phyloP scores from a whole-genome alignment of 2,113 vertebrate genomes.

The Micromys minutus region DNA sequence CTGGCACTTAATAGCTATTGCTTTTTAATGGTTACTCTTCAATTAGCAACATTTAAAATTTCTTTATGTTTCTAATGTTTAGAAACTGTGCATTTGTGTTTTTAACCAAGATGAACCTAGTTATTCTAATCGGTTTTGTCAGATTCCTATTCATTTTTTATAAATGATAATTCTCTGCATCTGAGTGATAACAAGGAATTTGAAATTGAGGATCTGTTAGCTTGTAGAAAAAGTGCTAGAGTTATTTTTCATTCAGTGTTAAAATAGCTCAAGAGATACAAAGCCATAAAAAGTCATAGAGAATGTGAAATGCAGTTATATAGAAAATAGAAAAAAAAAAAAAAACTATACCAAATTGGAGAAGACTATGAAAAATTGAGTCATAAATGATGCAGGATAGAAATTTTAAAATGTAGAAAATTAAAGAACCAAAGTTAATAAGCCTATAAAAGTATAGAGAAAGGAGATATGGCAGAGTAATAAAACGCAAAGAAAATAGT shows the following conservation, averaged over 20 bases:
- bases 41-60: constrained; percentile 45
- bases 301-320: constrained; percentile 55
- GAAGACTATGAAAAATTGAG: not conserved
- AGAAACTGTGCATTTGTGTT: not conserved
- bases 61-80: not conserved
- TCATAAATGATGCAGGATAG: constrained; percentile 41
- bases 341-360: constrained; percentile 32
- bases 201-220: constrained; percentile 40
- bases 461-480: constrained; percentile 57
- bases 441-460: constrained; percentile 62
- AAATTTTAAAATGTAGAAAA: constrained; percentile 65
- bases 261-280: constrained; percentile 11
- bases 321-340: constrained; percentile 75
- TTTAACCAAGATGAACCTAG: constrained; percentile 12
- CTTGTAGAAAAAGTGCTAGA: constrained; percentile 43
- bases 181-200: constrained; percentile 33
- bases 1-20: constrained; percentile 10
- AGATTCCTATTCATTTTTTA: constrained; percentile 57
- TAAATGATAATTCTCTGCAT: not conserved
- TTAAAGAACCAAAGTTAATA: constrained; percentile 42
- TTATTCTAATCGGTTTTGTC: constrained; percentile 51
- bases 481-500: constrained; percentile 64
- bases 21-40: constrained; percentile 52
- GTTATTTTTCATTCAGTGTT: constrained; percentile 60
- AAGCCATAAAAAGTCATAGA: constrained; percentile 61